phyloP scores from a whole-genome alignment of 2,113 vertebrate species.

The Microtus oregoni region DNA sequence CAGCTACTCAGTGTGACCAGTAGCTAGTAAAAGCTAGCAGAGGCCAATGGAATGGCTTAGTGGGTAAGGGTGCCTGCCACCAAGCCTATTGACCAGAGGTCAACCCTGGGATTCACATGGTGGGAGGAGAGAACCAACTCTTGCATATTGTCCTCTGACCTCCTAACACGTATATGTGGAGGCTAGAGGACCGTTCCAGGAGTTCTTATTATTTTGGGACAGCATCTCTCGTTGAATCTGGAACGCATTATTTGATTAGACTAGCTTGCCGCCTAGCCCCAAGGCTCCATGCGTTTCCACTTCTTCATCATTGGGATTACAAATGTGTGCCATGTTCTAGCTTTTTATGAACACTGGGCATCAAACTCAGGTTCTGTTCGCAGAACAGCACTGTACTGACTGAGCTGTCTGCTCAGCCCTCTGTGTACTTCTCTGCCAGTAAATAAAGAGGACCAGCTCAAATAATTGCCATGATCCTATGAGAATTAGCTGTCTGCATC shows the following conservation, averaged over 20 bases:
- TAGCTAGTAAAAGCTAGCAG: background rate
- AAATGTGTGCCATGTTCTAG: background rate
- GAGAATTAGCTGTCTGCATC: background rate
- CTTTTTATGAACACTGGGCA: background rate
- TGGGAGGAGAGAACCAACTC: background rate
- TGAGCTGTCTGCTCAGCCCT: background rate
- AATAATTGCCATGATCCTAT: background rate
- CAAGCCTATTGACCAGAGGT: background rate
- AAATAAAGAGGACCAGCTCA: background rate
- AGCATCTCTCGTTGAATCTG: background rate
- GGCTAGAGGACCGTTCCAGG: background rate
- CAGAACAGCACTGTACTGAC: background rate
- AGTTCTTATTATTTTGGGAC: background rate
- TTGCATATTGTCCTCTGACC: background rate
- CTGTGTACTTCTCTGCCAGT: background rate
- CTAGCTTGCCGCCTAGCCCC: background rate
- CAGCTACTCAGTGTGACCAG: background rate
- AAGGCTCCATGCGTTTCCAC: too few relatives aligned
- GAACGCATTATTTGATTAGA: background rate
- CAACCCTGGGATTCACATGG: too few relatives aligned
- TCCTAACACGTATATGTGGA: background rate
- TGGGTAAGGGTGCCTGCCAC: background rate
- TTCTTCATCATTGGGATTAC: background rate
- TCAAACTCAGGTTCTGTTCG: background rate
- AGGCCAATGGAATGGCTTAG: background rate